Base-by-base conservation (phyloP, 2,797 vertebrate species). In the Micromesistius poutassou region DNA sequence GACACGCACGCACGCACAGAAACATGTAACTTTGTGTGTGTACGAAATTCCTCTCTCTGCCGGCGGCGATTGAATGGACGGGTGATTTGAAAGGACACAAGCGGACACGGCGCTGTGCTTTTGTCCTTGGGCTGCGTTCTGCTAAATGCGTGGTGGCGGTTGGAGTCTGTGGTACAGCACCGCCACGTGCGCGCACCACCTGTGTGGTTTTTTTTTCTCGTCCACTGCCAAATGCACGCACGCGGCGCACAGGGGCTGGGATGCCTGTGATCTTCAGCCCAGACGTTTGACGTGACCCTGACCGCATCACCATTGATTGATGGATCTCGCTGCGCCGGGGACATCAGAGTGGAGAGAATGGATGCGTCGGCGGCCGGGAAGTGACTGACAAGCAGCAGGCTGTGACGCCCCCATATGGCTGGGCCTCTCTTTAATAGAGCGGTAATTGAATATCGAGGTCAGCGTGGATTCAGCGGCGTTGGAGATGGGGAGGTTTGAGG, bases 331-430 rank as follows among this genome's bases (percentile, higher is more conserved):
- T 22, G 68, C 83, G 84, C 78, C 73, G 50, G 50, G 50, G 50
- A 55, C 38, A 38, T 79, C 76, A 33, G 80, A 82, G 84, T 87
- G 89, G 88, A 88, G 79, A 87, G 86, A 89, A 91, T 84, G 88
- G 89, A 91, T 89, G 88, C 90, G 90, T 83, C 77, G 84, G 83
- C 78, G 71, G 80, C 82, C 83, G 87, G 74, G 85, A 22, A 22
- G n/a, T n/a, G 90, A 93, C 76, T 89, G 90, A 93, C 90, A 91
- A 83, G 80, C 35, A 88, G 78, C 79, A 81, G 85, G 82, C 85
- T 77, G 80, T 2, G 30, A 79, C n/a, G 76, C 75, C 79, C 73
- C 80, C 78, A 19, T 38, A 38, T 38, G 36, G 36, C 36, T 40
- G 78, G 74, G 30, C 81, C 62, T 28, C 71, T 71, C 76, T 71